Conservation (phyloP, 2,888 invertebrate genomes). For the Pammene fasciana region DNA sequence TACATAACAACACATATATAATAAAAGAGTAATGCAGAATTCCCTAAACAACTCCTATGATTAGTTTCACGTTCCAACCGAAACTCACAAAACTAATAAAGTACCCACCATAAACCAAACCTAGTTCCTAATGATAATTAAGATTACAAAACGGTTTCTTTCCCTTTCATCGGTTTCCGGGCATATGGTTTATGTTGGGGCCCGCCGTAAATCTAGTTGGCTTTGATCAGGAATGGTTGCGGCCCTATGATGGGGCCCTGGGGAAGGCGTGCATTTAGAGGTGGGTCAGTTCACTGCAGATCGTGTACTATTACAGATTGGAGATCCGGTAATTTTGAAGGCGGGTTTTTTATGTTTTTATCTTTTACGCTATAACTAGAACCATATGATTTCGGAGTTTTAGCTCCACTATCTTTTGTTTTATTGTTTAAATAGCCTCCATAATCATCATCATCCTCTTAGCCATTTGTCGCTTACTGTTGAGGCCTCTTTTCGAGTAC, state of each 20-base stretch:
- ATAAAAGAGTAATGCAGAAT: background rate
- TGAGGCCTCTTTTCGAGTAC: no score
- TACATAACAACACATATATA: background rate
- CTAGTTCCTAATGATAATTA: constrained; percentile 41
- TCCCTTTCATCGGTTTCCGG: constrained; percentile 64
- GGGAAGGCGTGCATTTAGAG: constrained; percentile 42
- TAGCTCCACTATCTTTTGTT: background rate
- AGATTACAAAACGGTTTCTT: constrained; percentile 49
- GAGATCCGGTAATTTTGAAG: constrained; percentile 46
- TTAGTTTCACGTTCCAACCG: background rate
- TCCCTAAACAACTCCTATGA: background rate
- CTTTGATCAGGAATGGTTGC: constrained; percentile 56
- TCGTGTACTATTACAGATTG: constrained; percentile 48
- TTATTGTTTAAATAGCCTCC: no score
- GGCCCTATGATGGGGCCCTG: constrained; percentile 40
- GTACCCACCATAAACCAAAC: constrained; percentile 22
- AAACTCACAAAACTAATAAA: constrained; percentile 29
- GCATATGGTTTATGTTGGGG: constrained; percentile 66
- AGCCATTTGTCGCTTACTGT: no score
- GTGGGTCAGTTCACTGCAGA: constrained; percentile 39
- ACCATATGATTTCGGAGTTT: background rate
- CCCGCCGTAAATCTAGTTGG: constrained; percentile 60
- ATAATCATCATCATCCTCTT: no score
- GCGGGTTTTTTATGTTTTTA: background rate
- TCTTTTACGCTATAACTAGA: background rate